Base-by-base conservation (phyloP, 2,888 invertebrate species). In the Autographa gamma region DNA sequence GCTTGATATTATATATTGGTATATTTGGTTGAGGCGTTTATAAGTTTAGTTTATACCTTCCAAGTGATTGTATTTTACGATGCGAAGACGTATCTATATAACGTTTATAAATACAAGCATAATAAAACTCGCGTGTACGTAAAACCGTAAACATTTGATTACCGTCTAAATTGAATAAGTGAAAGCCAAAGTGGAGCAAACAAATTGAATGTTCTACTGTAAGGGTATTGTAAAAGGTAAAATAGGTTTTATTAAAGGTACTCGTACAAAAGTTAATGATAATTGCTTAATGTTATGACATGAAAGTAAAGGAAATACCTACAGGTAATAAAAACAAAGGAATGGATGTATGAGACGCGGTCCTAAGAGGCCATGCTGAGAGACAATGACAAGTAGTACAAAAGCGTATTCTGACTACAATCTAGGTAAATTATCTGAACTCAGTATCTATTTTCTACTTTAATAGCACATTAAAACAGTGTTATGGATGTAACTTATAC, bases 131-230 rank as follows among this genome's bases (percentile, higher is more conserved):
- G 64, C 32, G 58, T 66, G 62, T 58, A 68, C 69, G 63, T 18
- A 18, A 18, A 25, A 54, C 63, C 60, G 43, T 79, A 61, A 82
- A 74, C 48, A 60, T 69, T 67, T 71, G 60, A 66, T 70, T 67
- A 60, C 59, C n/a, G 58, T 48, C 69, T 69, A 60, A 67, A 71
- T 59, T 60, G 38, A 41, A 54, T 63, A 63, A 81, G 60, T 71
- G 79, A 74, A 79, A 67, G 68, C 60, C 79, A 74, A 73, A 77
- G 32, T 59, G 54, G 63, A 74, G 63, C 60, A 69, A 48, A 48
- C 48, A 48, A 48, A 48, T 48, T 48, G 48, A 48, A 48, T 48
- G 48, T n/a, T n/a, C n/a, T n/a, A 48, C 48, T 48, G 48, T 48
- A 48, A n/a, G 48, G 48, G n/a, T n/a, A 48, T 48, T 48, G 48